Evolutionary conservation across 2,888 invertebrate genomes (phyloP).

Genomic region (Acanthosepion lycidas): DNA sequence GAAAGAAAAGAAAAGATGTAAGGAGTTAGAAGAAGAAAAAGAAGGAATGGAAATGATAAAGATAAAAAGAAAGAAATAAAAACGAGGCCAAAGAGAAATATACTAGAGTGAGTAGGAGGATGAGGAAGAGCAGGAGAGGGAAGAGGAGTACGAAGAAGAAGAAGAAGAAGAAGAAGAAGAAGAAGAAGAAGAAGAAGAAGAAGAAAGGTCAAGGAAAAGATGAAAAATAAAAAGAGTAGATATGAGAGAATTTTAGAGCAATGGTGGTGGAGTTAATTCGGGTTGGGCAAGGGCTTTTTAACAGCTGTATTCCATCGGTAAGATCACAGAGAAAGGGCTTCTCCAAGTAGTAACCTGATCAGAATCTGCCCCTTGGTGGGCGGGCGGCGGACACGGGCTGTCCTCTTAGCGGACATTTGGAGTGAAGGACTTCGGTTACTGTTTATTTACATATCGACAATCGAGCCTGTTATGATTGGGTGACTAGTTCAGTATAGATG

Average conservation of each 20-base stretch:
- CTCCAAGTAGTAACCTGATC: slow-evolving; percentile 1
- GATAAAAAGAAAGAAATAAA: neutral
- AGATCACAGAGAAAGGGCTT: slow-evolving; percentile 10
- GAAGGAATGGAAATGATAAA: neutral
- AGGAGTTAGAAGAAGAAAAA: neutral
- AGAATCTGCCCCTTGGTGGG: neutral
- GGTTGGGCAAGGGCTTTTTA: neutral
- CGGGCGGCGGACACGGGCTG: neutral
- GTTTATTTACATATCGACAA: slow-evolving; percentile 33
- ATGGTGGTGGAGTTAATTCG: neutral
- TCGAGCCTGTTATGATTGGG: slow-evolving; percentile 33
- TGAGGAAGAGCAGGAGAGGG: neutral
- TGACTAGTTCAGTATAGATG: neutral
- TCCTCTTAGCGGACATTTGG: neutral
- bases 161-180: neutral
- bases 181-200: neutral
- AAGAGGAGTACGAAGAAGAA: neutral
- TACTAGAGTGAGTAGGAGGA: neutral
- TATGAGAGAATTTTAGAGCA: neutral
- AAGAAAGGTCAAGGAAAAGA: no score
- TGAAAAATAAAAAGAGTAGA: no score
- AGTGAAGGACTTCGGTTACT: slow-evolving; percentile 33
- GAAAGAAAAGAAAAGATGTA: neutral
- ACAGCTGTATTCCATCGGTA: slow-evolving; percentile 4
- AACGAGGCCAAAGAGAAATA: neutral